Evolutionary conservation across 2,888 invertebrate genomes (phyloP).

Genomic region (Dryocosmus kuriphilus): DNA sequence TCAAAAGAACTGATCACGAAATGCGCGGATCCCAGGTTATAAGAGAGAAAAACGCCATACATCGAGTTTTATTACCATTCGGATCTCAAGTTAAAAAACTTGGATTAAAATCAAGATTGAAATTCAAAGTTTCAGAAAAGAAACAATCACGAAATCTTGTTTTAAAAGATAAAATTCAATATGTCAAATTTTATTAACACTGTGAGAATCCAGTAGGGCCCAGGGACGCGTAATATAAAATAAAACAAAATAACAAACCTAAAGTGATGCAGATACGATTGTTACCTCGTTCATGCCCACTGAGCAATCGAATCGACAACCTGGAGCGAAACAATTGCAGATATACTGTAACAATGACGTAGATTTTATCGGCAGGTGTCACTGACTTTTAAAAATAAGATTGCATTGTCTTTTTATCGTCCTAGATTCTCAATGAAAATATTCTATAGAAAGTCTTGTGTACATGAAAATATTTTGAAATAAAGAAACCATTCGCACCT

Average conservation of each 20-base stretch:
- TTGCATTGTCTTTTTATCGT: conserved; percentile 26
- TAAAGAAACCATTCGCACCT: neutral
- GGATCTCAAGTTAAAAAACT: neutral
- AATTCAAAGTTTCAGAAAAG: too few relatives aligned
- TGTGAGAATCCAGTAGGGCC: neutral
- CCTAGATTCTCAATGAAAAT: conserved; percentile 8
- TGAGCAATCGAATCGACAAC: conserved; percentile 19
- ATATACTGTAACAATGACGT: conserved; percentile 24
- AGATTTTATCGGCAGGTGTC: conserved; percentile 38
- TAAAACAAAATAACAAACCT: neutral
- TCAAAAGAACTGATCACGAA: conserved; percentile 6
- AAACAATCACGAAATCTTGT: too few relatives aligned
- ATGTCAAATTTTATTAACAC: neutral
- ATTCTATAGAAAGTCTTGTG: neutral
- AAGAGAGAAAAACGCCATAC: neutral
- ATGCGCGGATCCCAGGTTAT: neutral
- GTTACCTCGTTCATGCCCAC: conserved; percentile 15
- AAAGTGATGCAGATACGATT: conserved; percentile 26
- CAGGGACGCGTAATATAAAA: neutral
- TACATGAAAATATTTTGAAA: neutral
- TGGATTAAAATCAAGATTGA: too few relatives aligned
- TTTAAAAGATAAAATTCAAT: neutral
- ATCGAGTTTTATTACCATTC: neutral
- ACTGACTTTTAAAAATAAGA: conserved; percentile 24
- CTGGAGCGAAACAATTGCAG: conserved; percentile 24